Conservation (phyloP, 2,113 vertebrate genomes). For the Bubo scandiacus region DNA sequence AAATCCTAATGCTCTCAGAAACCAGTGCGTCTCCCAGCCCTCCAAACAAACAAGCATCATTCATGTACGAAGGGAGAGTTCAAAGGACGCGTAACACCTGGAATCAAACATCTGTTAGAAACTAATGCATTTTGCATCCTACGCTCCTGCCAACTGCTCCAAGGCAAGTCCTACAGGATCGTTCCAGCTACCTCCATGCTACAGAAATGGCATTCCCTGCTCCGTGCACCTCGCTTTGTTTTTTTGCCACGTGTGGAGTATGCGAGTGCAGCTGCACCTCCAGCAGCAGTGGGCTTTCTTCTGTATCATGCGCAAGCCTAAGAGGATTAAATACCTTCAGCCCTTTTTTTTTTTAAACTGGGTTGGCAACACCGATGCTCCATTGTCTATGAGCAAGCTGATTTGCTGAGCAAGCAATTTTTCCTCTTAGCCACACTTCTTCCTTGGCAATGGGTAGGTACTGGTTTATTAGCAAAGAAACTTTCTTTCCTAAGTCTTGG, state of each 20-base stretch:
- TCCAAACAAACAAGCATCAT: slow-evolving; percentile 25
- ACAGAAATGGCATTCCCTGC: slow-evolving; percentile 10
- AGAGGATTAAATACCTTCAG: neutral
- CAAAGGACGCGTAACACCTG: slow-evolving; percentile 58
- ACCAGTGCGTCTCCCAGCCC: neutral
- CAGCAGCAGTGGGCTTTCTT: neutral
- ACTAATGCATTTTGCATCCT: slow-evolving; percentile 41
- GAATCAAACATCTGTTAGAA: slow-evolving; percentile 62
- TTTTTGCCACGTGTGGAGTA: neutral
- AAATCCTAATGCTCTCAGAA: neutral
- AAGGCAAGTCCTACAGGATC: slow-evolving; percentile 27
- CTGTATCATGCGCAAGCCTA: neutral
- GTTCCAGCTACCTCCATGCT: neutral
- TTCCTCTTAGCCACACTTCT: neutral
- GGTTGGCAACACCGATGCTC: neutral
- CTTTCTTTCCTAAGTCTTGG: slow-evolving; percentile 50
- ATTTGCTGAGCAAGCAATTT: slow-evolving; percentile 47
- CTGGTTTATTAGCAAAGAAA: slow-evolving; percentile 23
- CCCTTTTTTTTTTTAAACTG: neutral
- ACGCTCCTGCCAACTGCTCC: slow-evolving; percentile 43
- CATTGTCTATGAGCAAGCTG: neutral
- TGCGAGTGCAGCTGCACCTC: neutral
- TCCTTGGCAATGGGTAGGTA: slow-evolving; percentile 6
- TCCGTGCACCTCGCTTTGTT: neutral
- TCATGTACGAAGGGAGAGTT: slow-evolving; percentile 18